These are phyloP conservation scores for Anthophora plumipes DNA, from an alignment of 2,888 invertebrate species.

Conservation along the genomic window DNA sequence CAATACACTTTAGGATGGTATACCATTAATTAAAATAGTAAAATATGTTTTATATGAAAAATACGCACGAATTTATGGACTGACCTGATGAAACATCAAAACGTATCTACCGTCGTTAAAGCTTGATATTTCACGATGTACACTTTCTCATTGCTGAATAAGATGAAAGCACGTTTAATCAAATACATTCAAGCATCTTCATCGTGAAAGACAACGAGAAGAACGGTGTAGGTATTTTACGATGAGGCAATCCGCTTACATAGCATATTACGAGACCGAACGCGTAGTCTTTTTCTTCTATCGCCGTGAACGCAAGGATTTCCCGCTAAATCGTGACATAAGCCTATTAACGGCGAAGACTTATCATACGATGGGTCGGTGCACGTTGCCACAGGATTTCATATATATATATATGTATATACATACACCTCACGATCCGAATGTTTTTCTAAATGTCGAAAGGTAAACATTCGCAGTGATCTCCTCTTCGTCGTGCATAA, in stretches of 20 bases:
- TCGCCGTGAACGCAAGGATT: conserved; percentile 26
- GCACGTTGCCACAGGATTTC: no score
- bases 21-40: no score
- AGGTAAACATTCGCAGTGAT: no score
- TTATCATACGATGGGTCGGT: no score
- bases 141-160: not conserved
- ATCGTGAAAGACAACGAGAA: conserved; percentile 7
- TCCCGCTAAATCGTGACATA: conserved; percentile 60
- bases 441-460: no score
- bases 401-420: no score
- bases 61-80: no score
- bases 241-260: conserved; percentile 37
- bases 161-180: conserved; percentile 10
- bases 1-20: no score
- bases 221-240: not conserved
- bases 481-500: no score
- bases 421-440: no score
- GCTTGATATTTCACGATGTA: not conserved
- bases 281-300: conserved; percentile 27
- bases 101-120: not conserved
- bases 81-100: no score
- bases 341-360: conserved; percentile 63
- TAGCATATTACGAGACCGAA: conserved; percentile 7
- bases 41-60: no score
- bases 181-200: conserved; percentile 1